A percentile compares a stretch with the other conserved stretches of the same genome.
These are phyloP conservation scores for Sebastiscus tertius DNA, from an alignment of 2,797 vertebrate genomes.

Conservation along the genomic window DNA sequence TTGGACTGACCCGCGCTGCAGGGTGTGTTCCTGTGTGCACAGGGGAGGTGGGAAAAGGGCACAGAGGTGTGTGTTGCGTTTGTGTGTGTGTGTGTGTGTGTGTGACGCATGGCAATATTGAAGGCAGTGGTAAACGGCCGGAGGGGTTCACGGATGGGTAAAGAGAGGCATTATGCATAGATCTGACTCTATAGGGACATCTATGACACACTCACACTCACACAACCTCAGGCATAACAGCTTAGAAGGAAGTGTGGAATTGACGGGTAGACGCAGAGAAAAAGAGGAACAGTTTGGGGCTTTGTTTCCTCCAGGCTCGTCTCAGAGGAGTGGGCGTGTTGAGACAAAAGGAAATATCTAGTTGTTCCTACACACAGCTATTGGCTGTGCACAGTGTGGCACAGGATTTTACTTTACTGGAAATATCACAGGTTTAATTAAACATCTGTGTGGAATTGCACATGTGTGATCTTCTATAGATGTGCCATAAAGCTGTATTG, in stretches of 20 bases:
- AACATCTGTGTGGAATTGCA: neutral
- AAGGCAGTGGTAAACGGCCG: slow-evolving; percentile 44
- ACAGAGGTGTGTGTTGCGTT: neutral
- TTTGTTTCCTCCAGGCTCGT: slow-evolving; percentile 29
- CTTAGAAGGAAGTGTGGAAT: slow-evolving; percentile 8
- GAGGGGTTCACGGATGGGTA: slow-evolving; percentile 30
- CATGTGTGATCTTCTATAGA: neutral
- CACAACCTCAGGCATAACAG: slow-evolving; percentile 18
- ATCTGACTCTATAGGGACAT: slow-evolving; percentile 31
- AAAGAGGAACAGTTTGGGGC: slow-evolving; percentile 12
- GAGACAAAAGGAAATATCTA: slow-evolving; percentile 31
- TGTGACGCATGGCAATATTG: slow-evolving; percentile 13
- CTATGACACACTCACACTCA: slow-evolving; percentile 21
- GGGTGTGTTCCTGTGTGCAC: slow-evolving; percentile 19
- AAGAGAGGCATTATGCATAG: slow-evolving; percentile 16
- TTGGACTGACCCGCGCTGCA: slow-evolving; percentile 43
- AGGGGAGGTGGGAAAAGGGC: neutral
- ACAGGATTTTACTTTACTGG: neutral
- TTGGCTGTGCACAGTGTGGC: neutral
- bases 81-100: slow-evolving; percentile 6
- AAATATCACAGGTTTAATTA: slow-evolving; percentile 29
- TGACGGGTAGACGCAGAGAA: slow-evolving; percentile 32
- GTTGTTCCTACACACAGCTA: slow-evolving; percentile 18
- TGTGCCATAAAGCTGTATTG: neutral
- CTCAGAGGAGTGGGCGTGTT: slow-evolving; percentile 6